Percentiles rank a stretch among this genome's conserved stretches.
These are phyloP conservation scores for Hydrocynus forskahlii DNA, from an alignment of 2,797 vertebrate genomes.

Conservation along the genomic window DNA sequence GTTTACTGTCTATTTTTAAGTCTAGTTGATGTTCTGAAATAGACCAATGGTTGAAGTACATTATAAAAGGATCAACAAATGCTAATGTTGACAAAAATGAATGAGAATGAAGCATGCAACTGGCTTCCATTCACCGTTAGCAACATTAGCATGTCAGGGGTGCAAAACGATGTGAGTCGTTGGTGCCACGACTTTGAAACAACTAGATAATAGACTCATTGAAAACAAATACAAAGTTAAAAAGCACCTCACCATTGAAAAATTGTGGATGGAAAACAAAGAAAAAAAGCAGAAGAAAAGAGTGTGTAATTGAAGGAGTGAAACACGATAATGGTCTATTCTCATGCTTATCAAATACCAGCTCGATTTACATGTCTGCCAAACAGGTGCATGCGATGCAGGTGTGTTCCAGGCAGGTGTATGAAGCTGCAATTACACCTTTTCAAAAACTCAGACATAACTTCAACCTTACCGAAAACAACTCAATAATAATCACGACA, in stretches of 20 bases:
- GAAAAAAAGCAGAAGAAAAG: no score
- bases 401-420: conserved; percentile 69
- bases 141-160: not conserved
- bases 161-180: not conserved
- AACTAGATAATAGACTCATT: no score
- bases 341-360: conserved; percentile 4
- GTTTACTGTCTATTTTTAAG: no score
- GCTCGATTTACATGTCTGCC: conserved; percentile 27
- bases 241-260: not conserved
- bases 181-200: no score
- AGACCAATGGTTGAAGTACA: not conserved
- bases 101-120: not conserved
- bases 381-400: conserved; percentile 40
- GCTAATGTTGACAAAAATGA: no score
- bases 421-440: conserved; percentile 79
- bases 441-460: conserved; percentile 73
- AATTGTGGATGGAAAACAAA: not conserved
- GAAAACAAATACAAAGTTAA: not conserved
- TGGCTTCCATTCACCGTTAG: not conserved
- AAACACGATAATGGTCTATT: not conserved
- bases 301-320: not conserved
- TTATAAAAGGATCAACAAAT: no score
- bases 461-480: conserved; percentile 55
- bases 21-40: not conserved
- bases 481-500: conserved; percentile 30